Evolutionary conservation across 2,113 vertebrate species (phyloP).

Genomic region (Alosa alosa): DNA sequence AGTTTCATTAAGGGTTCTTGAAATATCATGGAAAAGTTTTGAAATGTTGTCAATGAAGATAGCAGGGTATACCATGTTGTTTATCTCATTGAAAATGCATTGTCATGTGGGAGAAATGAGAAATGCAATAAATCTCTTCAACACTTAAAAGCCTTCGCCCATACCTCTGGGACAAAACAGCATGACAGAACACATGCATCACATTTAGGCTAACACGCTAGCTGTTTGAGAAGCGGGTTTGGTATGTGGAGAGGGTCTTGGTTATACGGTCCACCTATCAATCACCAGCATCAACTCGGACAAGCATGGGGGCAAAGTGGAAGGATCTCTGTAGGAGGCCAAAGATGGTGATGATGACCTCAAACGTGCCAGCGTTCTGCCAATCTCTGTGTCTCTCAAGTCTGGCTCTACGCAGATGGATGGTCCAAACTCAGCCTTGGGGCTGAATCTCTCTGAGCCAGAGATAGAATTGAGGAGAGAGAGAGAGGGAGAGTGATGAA

Average conservation of each 20-base stretch:
- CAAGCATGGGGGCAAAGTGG: background rate
- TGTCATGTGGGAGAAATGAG: background rate
- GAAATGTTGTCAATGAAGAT: too few relatives aligned
- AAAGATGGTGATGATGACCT: background rate
- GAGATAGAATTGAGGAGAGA: background rate
- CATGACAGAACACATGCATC: background rate
- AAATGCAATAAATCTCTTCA: background rate
- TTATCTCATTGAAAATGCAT: too few relatives aligned
- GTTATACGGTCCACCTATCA: background rate
- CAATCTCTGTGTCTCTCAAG: background rate
- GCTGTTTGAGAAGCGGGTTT: background rate
- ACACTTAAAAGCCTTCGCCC: background rate
- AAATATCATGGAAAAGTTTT: too few relatives aligned
- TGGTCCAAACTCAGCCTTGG: background rate
- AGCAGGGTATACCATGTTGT: too few relatives aligned
- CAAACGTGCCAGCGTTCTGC: background rate
- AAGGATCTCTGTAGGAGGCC: background rate
- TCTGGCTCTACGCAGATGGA: background rate
- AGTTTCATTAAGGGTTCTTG: too few relatives aligned
- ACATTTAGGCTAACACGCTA: background rate
- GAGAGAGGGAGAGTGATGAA: conserved; percentile 50
- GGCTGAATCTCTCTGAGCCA: background rate
- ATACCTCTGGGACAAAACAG: background rate
- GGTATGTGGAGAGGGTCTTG: background rate
- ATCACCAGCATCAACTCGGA: background rate